Base-by-base conservation (phyloP, 2,888 invertebrate species). In the Abrostola tripartita region DNA sequence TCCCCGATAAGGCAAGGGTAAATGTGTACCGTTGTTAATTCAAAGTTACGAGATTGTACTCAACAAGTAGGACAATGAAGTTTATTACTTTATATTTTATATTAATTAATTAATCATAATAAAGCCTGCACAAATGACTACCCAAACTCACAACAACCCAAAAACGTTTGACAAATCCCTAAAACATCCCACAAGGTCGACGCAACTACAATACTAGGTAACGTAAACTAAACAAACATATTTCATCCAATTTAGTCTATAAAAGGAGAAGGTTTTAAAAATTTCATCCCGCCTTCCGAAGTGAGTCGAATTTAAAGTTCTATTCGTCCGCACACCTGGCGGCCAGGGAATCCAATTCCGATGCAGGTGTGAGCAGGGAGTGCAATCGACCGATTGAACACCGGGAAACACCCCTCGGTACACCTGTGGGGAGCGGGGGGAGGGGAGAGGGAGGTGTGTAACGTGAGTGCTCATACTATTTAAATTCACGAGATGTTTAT, bases 351-450 rank as follows among this genome's bases (percentile, higher is more conserved):
- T 72, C 68, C 71, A 75, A 75, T 75, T 75, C 63, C 63, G 41
- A 60, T 68, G 68, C 74, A 74, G 71, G 75, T 75, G 71, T 61
- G 61, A 65, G 67, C 64, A 50, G 55, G 60, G 44, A 50, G 51
- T 61, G 51, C 63, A 70, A 74, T 64, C 69, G 71, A 63, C 61
- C 63, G 69, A 60, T 44, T 57, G 52, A 50, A 40, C 56, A 35
- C 42, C 42, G 54, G 9, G 6, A 40, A 58, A 37, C 65, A 49
- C 52, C 57, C 55, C 74, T 61, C 61, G 70, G 73, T 35, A 37
- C 60, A n/a, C n/a, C n/a, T n/a, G n/a, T n/a, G n/a, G 53, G 41
- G 51, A 47, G 11, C 24, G 6, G 50, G 37, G 51, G 41, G 35
- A 40, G n/a, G 47, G 42, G 41, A 57, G 36, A 0, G 37, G 36